Evolutionary conservation across 53 echinoderm and acorn worm genomes (phyloP).

Genomic region (Apostichopus leukothele): DNA sequence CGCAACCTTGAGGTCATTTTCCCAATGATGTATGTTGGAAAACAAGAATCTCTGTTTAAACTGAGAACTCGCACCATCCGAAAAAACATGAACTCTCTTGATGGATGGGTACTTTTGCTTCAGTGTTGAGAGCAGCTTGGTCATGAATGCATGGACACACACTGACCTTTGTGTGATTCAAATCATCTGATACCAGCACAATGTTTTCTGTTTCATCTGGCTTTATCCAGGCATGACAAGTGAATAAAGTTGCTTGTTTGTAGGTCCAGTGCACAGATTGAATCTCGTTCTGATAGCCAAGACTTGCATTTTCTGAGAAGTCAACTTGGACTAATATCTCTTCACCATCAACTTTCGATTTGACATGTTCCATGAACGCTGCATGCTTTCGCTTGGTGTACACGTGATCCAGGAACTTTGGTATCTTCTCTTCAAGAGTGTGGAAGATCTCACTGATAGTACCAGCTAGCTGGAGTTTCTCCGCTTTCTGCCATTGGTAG

Average conservation of each 20-base stretch:
- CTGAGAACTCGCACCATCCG: conserved; percentile 47
- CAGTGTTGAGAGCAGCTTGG: conserved; percentile 7
- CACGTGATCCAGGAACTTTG: conserved; percentile 29
- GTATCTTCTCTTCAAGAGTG: conserved; percentile 13
- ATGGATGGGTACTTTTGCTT: conserved; percentile 45
- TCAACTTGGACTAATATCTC: neutral
- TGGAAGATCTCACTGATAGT: conserved; percentile 46
- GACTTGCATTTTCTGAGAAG: conserved; percentile 51
- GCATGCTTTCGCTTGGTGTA: conserved; percentile 46
- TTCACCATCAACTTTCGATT: conserved; percentile 31
- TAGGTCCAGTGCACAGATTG: conserved; percentile 43
- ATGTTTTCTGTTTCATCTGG: neutral
- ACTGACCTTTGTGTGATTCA: conserved; percentile 48
- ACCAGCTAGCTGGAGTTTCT: conserved; percentile 30
- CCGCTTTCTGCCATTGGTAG: conserved; percentile 54
- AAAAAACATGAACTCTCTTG: conserved; percentile 35
- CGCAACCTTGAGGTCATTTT: conserved; percentile 17
- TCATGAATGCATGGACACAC: conserved; percentile 61
- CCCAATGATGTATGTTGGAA: conserved; percentile 46
- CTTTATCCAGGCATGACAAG: conserved; percentile 44
- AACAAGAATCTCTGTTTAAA: conserved; percentile 47
- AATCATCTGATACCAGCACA: conserved; percentile 51
- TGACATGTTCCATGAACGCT: conserved; percentile 20
- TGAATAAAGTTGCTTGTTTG: conserved; percentile 53
- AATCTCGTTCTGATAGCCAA: conserved; percentile 48